These are phyloP conservation scores for Ariopsis seemanni DNA, from an alignment of 2,113 vertebrate species.

Conservation along the genomic window DNA sequence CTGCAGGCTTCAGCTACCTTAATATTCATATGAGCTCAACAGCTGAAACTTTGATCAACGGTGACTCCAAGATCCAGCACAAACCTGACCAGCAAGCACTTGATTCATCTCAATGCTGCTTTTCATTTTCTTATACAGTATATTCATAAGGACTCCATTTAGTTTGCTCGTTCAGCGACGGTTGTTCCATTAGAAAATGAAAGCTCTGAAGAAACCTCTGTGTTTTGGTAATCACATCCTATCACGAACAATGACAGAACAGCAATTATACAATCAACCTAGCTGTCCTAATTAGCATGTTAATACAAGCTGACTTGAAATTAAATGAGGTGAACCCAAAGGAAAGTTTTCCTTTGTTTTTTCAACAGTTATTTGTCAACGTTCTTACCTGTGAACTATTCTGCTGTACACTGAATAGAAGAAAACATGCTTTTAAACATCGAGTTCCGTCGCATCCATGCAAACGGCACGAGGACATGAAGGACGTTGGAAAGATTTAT, in stretches of 20 bases:
- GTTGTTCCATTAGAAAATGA: background rate
- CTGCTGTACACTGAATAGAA: background rate
- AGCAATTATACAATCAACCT: constrained; percentile 23
- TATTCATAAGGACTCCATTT: background rate
- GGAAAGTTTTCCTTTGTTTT: background rate
- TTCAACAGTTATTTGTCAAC: background rate
- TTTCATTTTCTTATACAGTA: background rate
- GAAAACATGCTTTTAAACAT: background rate
- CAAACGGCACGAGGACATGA: background rate
- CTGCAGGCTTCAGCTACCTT: no score
- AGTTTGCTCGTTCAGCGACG: background rate
- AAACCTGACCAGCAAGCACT: background rate
- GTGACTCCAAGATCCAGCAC: background rate
- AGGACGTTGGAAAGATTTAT: background rate
- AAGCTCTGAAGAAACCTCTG: background rate
- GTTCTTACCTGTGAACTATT: background rate
- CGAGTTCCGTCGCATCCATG: background rate
- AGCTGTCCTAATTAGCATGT: constrained; percentile 16
- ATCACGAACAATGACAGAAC: constrained; percentile 19
- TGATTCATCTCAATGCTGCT: background rate
- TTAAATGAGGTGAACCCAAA: background rate
- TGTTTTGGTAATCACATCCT: constrained; percentile 3
- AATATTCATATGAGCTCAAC: no score
- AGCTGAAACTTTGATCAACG: no score
- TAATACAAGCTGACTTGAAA: background rate